Evolutionary conservation across 2,888 invertebrate species (phyloP), one percentile per base, ranked within the genome.

Genomic region (Cyclophora albipunctata): DNA sequence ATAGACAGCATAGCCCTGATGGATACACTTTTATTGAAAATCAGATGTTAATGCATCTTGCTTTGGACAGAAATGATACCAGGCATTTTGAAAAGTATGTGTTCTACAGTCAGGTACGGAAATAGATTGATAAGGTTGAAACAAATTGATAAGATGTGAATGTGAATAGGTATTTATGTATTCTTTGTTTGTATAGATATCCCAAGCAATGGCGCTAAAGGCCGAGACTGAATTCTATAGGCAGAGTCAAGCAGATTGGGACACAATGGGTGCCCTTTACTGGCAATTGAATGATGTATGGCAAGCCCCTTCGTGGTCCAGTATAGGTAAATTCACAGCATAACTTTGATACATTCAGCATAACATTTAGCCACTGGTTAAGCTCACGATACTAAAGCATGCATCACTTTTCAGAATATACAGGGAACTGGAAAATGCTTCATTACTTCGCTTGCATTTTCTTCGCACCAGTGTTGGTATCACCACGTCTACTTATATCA

Each of bases 231-330:
- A 98, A 72, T 90, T 91, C 53, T 96, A 96, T 76, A 90, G 96
- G 40, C 92, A 93, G 65, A 89, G 78, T 46, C 84, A 84, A 64
- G 68, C 66, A 2, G 76, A 81, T 46, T 89, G 89, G 89, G 82
- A 80, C 53, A 99, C 98, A 0, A 98, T 98, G 98, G 99, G 99
- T 0, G 97, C 98, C 0, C 87, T 99, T 49, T 99, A 98, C 79
- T 99, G 99, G 99, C 99, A 99, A 80, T 83, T 99, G 6, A 98
- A 99, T 75, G 98, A 99, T 76, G 95, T 98, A 40, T 99, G 99
- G 99, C 95, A 96, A 66, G 98, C 96, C 0, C 98, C 98, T 0
- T 95, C 98, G 0, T 99, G 99, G 99, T 93, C 97, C 3, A 92
- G 96, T 37, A 95, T 98, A 58, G 96, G 96, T 58, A 42, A 43